Base-by-base conservation (phyloP, 2,113 vertebrate species). In the Pelobates fuscus region DNA sequence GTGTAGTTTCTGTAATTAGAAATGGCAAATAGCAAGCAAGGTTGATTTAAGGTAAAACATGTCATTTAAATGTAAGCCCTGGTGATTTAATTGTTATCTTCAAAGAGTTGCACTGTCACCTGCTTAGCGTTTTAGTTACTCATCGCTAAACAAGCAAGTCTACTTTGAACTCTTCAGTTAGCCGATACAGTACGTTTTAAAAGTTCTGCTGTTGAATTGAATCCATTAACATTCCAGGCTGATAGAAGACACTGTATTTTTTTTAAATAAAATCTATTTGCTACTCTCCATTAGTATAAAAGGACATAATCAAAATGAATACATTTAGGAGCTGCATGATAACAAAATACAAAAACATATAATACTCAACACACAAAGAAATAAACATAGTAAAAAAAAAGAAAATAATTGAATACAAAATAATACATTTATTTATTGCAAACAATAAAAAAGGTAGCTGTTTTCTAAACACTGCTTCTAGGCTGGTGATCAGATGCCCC, bases 51-150 rank as follows among this genome's bases (percentile, higher is more conserved):
- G 41, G 23, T 30, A 30, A n/a, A 25, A 63, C 37, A 18, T 74
- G 18, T 67, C 37, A 67, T 67, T 37, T 49, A 58, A 67, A 60
- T 21, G 15, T 18, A 37, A 32, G 26, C 27, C 15, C 27, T n/a
- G n/a, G n/a, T n/a, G n/a, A n/a, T n/a, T n/a, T 66, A 20, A 37
- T 59, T 49, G 24, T 67, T 46, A 27, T 44, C 24, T 67, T 66
- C 72, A 76, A 76, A 67, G 54, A 26, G 20, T 37, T 67, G 14
- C 43, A 17, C 21, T 67, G 72, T 67, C 72, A 67, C 54, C 26
- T 32, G 54, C 30, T 29, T 76, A 67, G 58, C 67, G 54, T 46
- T 44, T 74, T 67, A 32, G 60, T 63, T 37, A 76, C 54, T 43
- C 44, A 49, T 18, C 60, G 60, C 49, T 67, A 11, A 76, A 37